These are phyloP conservation scores for Caenorhabditis tropicalis DNA, from an alignment of 1,140 invertebrate species.

Conservation along the genomic window DNA sequence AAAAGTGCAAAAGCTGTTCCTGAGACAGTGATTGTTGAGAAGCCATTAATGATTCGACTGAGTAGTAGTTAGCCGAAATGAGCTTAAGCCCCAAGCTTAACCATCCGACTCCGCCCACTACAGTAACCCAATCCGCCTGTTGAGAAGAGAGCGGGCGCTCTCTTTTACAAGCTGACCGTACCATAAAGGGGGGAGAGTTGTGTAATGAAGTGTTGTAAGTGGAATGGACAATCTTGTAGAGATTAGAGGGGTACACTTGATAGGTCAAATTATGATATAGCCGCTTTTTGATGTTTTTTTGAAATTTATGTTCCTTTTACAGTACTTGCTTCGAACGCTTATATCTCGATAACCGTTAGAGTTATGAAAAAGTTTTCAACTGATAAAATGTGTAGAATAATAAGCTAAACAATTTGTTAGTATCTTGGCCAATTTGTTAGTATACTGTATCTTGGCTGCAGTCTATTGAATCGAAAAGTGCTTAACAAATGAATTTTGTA, in stretches of 20 bases:
- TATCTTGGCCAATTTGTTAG: too few species aligned
- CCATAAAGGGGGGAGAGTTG: not conserved
- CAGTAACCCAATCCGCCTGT: not conserved
- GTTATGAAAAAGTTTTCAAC: not conserved
- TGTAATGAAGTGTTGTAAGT: conserved; percentile 36
- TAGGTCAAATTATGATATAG: conserved; percentile 24
- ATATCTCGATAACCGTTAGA: not conserved
- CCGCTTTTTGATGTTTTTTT: not conserved
- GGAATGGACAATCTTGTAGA: not conserved
- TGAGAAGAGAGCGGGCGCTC: not conserved
- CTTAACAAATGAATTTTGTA: not conserved
- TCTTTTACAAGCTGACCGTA: not conserved
- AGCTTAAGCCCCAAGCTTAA: not conserved
- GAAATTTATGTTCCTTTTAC: not conserved
- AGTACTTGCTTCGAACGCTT: too few species aligned
- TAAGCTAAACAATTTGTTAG: not conserved
- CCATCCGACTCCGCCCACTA: not conserved
- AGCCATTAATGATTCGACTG: not conserved
- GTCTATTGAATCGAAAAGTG: not conserved
- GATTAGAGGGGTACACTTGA: conserved; percentile 6
- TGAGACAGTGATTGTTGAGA: conserved; percentile 54
- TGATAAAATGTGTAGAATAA: not conserved
- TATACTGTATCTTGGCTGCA: not conserved
- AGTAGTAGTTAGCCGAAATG: not conserved
- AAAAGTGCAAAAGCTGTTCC: conserved; percentile 62